Evolutionary conservation across 2,888 invertebrate species (phyloP).

Genomic region (Hyppa rectilinea): DNA sequence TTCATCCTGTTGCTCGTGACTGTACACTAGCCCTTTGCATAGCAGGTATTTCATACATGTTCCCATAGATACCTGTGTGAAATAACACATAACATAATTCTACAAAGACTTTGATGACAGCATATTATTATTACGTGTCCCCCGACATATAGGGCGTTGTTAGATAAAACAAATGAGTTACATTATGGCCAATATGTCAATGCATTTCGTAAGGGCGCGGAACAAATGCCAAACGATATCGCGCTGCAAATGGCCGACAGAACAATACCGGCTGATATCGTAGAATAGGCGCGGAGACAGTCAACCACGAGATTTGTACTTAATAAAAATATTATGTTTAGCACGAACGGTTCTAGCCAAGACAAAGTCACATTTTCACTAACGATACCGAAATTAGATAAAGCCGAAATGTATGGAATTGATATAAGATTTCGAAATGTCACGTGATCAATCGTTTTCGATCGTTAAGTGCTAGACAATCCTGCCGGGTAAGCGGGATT

Average conservation of each 20-base stretch:
- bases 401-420: too few relatives aligned
- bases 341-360: too few relatives aligned
- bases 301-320: not conserved
- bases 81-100: constrained; percentile 29
- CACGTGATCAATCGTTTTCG: too few relatives aligned
- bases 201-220: constrained; percentile 75
- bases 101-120: constrained; percentile 41
- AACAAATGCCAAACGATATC: constrained; percentile 78
- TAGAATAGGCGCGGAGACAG: constrained; percentile 52
- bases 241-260: constrained; percentile 63
- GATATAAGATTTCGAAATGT: too few relatives aligned
- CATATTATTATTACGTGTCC: constrained; percentile 46
- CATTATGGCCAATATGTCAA: constrained; percentile 76
- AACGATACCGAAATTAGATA: too few relatives aligned
- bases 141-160: constrained; percentile 33
- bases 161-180: constrained; percentile 70
- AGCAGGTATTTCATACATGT: not conserved
- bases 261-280: constrained; percentile 67
- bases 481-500: too few relatives aligned
- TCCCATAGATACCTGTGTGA: constrained; percentile 13
- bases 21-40: not conserved
- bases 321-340: not conserved
- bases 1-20: too few relatives aligned
- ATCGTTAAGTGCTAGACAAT: too few relatives aligned
- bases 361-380: too few relatives aligned